Conservation (phyloP, 2,888 invertebrate genomes). For the Drosophila anceps region DNA sequence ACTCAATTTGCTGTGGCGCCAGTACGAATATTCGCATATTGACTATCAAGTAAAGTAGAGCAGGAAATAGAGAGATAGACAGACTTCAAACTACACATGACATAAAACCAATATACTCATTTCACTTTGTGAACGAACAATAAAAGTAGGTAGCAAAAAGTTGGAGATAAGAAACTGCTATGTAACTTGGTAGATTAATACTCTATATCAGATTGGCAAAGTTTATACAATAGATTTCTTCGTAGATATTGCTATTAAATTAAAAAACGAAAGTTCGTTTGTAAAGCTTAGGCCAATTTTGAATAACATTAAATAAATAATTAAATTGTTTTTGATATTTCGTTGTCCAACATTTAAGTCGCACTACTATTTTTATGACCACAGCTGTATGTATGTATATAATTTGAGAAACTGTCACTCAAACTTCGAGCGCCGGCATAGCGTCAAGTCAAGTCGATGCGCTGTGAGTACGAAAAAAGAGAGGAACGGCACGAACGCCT, state of each 20-base stretch:
- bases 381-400: neutral
- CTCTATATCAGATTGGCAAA: too few species aligned
- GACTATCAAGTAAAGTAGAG: too few species aligned
- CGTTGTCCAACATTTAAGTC: too few species aligned
- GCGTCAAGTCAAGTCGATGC: neutral
- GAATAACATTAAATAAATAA: too few species aligned
- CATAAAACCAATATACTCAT: neutral
- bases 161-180: neutral
- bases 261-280: too few species aligned
- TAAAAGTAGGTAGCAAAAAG: neutral
- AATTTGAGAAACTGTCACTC: neutral
- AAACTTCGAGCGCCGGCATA: neutral
- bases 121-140: neutral
- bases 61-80: too few species aligned
- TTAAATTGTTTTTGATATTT: too few species aligned
- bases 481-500: neutral
- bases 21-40: neutral
- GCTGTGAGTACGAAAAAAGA: neutral
- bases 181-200: neutral
- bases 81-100: neutral
- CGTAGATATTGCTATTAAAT: neutral
- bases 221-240: neutral
- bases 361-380: too few species aligned
- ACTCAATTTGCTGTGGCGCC: neutral
- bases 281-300: too few species aligned